Conservation (phyloP, 2,888 invertebrate genomes). For the Nephrotoma flavescens region DNA sequence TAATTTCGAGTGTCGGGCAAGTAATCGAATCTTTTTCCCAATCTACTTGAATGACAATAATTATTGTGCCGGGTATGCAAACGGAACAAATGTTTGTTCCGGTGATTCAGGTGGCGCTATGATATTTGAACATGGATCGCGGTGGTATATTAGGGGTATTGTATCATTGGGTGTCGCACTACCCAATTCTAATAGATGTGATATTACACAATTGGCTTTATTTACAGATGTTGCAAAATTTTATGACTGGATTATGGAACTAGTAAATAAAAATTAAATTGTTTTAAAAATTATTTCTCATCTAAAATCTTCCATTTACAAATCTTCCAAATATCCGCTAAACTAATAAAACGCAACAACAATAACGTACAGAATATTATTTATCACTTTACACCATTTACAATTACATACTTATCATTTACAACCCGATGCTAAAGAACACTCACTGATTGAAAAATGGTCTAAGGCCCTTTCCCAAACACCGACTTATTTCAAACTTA, state of each 20-base stretch:
- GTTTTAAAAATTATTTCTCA: neutral
- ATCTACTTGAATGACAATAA: constrained; percentile 39
- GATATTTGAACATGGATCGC: constrained; percentile 18
- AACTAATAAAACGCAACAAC: too few species aligned
- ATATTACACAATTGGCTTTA: neutral
- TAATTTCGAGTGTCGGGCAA: constrained; percentile 20
- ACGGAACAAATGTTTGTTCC: constrained; percentile 35
- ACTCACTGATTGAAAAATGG: too few species aligned
- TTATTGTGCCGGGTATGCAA: constrained; percentile 20
- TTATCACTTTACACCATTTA: too few species aligned
- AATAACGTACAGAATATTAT: too few species aligned
- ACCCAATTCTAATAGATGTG: neutral
- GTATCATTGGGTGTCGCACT: constrained; percentile 10
- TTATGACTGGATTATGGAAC: neutral
- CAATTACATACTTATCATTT: too few species aligned
- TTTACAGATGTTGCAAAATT: neutral
- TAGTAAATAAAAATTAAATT: too few species aligned
- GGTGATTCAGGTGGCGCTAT: constrained; percentile 39
- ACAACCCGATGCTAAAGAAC: too few species aligned
- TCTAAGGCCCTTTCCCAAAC: too few species aligned
- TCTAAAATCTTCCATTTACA: too few species aligned
- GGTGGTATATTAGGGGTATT: constrained; percentile 12
- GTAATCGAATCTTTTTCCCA: constrained; percentile 17
- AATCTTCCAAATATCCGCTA: too few species aligned
- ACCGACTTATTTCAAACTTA: too few species aligned